These are phyloP conservation scores for Epizoanthus illoricatus DNA, from an alignment of 92 coral and sea anemone genomes.

Conservation along the genomic window DNA sequence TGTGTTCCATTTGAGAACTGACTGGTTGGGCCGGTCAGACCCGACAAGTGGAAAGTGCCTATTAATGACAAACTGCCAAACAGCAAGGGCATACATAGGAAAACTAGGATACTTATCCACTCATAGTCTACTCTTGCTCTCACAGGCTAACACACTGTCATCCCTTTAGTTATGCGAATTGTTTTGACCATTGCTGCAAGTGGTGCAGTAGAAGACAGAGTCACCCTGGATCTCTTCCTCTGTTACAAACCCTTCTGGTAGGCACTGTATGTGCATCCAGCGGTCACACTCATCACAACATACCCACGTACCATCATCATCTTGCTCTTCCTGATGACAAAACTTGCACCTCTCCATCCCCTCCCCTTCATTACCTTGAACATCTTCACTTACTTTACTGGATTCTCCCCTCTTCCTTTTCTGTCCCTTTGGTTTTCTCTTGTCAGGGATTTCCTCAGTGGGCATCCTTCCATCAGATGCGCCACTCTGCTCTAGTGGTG, in stretches of 20 bases:
- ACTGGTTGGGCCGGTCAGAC: no score
- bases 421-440: neutral
- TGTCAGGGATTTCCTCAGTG: neutral
- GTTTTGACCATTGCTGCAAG: neutral
- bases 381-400: neutral
- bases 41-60: no score
- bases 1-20: no score
- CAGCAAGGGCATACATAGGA: no score
- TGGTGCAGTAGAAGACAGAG: neutral
- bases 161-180: neutral
- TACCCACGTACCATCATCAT: constrained; percentile 1
- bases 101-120: no score
- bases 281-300: neutral
- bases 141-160: no score
- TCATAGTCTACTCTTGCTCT: no score
- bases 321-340: constrained; percentile 1
- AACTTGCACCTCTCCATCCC: neutral
- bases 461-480: neutral
- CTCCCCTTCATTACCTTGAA: neutral
- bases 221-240: neutral
- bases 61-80: no score
- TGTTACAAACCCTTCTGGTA: constrained; percentile 5
- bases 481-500: neutral
- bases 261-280: constrained; percentile 9
- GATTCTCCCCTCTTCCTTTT: neutral